These are phyloP conservation scores for Bellardia bayeri DNA, from an alignment of 2,888 invertebrate genomes.

Conservation along the genomic window DNA sequence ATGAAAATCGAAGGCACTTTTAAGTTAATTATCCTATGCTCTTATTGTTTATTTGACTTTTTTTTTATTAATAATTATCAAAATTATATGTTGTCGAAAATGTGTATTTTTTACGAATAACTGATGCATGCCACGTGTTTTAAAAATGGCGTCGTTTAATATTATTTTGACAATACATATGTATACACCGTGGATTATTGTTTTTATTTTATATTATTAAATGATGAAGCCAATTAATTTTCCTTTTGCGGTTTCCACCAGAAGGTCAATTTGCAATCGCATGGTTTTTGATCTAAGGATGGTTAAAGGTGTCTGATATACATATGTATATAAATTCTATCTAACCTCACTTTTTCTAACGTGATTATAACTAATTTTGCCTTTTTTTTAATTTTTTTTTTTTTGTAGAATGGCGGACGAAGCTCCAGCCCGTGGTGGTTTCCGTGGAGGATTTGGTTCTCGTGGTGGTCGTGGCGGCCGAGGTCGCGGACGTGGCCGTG, in stretches of 20 bases:
- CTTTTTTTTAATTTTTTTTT: constrained; percentile 50
- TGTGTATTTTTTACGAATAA: neutral
- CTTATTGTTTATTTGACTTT: no score
- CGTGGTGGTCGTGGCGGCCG: constrained; percentile 91
- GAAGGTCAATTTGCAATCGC: constrained; percentile 78
- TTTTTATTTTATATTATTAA: constrained; percentile 40
- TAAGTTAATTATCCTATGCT: no score
- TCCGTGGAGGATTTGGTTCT: constrained; percentile 94
- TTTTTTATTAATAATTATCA: no score
- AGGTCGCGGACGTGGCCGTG: constrained; percentile 91
- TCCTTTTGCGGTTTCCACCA: constrained; percentile 85
- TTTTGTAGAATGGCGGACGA: constrained; percentile 96
- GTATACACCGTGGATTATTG: no score
- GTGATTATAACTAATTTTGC: constrained; percentile 9
- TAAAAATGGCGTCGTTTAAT: constrained; percentile 76
- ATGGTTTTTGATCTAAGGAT: constrained; percentile 79
- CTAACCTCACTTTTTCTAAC: constrained; percentile 57
- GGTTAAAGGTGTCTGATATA: constrained; percentile 82
- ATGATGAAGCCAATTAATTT: constrained; percentile 81
- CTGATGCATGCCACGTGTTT: constrained; percentile 73
- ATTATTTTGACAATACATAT: neutral
- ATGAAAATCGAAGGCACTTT: neutral
- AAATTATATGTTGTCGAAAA: neutral
- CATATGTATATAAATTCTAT: neutral
- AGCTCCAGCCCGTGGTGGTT: constrained; percentile 98